Base-by-base conservation (phyloP, 2,888 invertebrate species). In the Atethmia centrago region DNA sequence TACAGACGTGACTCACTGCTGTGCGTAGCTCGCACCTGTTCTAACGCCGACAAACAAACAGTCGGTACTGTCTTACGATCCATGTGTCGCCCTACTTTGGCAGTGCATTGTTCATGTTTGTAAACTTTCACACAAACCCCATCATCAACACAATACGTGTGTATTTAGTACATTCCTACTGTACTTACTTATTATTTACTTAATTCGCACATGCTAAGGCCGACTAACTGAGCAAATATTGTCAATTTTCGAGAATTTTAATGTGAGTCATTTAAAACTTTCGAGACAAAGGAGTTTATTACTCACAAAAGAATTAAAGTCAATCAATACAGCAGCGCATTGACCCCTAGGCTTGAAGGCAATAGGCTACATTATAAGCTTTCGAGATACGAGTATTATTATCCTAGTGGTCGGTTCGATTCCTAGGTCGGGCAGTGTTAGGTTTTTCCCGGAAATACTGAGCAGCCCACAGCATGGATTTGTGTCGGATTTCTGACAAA, bases 191-290 rank as follows among this genome's bases (percentile, higher is more conserved):
- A 63, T 42, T 31, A 42, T 25, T 25, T 42, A 51, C 36, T 73
- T 53, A 8, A 64, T 64, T 36, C 7, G 56, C 70, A 58, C 42
- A 45, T 36, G 74, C 42, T 59, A 9, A 42, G 19, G 45, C 14
- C 49, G 70, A 74, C 42, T 68, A 78, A 74, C 49, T 31, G 9
- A 51, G 49, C 42, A 58, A 74, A 49, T 49, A 31, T 49, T 53
- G 31, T 21, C 0, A n/a, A 36, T 25, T 75, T 53, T 47, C 36
- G 36, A 21, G 36, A n/a, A 40, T 75, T 21, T 10, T 16, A 21
- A 14, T 31, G 28, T 76, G 76, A 76, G 28, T 79, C 72, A 76
- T 61, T 10, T 25, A 49, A 21, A 16, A 53, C 12, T 64, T 47
- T 53, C 14, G 10, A 59, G 21, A 64, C 45, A 42, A 42, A 51